phyloP scores from a whole-genome alignment of 2,797 vertebrate species.

The Etheostoma perlongum region DNA sequence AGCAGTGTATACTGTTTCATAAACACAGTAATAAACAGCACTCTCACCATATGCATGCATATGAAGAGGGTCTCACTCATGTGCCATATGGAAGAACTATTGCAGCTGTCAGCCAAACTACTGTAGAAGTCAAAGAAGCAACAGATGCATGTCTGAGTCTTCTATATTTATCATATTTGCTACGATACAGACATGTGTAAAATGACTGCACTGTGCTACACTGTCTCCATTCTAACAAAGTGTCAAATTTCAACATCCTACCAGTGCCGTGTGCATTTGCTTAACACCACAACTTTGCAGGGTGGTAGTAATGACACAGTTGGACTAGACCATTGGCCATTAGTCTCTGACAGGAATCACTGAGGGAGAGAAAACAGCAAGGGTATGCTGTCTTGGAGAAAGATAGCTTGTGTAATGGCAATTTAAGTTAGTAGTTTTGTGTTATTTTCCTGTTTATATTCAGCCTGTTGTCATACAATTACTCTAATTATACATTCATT shows the following conservation, averaged over 20 bases:
- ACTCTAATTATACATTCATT: neutral
- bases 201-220: conserved; percentile 39
- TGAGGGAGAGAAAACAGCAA: conserved; percentile 18
- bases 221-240: conserved; percentile 41
- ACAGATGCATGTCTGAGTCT: conserved; percentile 55
- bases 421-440: conserved; percentile 7
- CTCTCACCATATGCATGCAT: conserved; percentile 2
- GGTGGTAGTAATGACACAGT: conserved; percentile 40
- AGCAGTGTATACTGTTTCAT: conserved; percentile 4
- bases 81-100: conserved; percentile 7
- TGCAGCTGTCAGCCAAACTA: conserved; percentile 52
- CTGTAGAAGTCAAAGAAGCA: conserved; percentile 41
- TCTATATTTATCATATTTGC: conserved; percentile 80
- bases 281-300: conserved; percentile 43
- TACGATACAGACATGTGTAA: conserved; percentile 59
- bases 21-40: conserved; percentile 8
- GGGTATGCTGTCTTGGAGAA: conserved; percentile 1
- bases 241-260: conserved; percentile 72
- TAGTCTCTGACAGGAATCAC: conserved; percentile 35
- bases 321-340: conserved; percentile 1
- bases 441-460: neutral
- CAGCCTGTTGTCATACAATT: neutral
- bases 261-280: conserved; percentile 49
- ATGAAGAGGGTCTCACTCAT: conserved; percentile 5
- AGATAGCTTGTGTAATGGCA: neutral